Base-by-base conservation (phyloP, 2,113 vertebrate genomes). In the Rhinoderma darwinii region DNA sequence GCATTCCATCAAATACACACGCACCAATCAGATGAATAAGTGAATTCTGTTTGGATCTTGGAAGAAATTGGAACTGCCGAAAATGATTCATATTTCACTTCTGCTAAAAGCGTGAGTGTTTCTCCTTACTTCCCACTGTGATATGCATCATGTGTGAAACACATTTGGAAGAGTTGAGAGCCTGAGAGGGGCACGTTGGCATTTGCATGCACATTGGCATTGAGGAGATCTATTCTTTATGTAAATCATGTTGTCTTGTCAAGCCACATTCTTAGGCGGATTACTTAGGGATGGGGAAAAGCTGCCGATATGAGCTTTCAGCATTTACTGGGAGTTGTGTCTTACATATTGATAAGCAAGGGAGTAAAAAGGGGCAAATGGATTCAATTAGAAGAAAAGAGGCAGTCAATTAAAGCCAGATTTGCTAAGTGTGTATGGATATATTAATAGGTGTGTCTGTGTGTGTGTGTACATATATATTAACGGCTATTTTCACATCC, bases 91-190 rank as follows among this genome's bases (percentile, higher is more conserved):
- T 44, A 83, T 50, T 70, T 32, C 82, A 73, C 43, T 73, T 84
- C 70, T 84, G 68, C 39, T 84, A 54, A 74, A 84, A 84, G 68
- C 22, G 50, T 83, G 25, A 47, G 50, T 32, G 25, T 39, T 75
- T 75, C 14, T 75, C 50, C 25, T 43, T 17, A 39, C 72, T 59
- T 37, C 32, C 47, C 37, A 66, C 70, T 73, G 32, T 84, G 83
- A 10, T 47, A 41, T 75, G 32, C 51, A 75, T 84, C 82, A 72
- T 74, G 82, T 84, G 82, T 84, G 70, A 75, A 75, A 75, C 32
- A 22, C 50, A 83, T 83, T 47, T 37, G 66, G 66, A 83, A 73
- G 39, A 83, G 44, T 22, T 54, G 82, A 15, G 44, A 83, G 63
- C 66, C 66, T 54, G 32, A 30, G 66, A 73, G 66, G 66, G 44